Evolutionary conservation across 1,140 invertebrate genomes (phyloP).

Genomic region (Pseudachorutes palmiensis): DNA sequence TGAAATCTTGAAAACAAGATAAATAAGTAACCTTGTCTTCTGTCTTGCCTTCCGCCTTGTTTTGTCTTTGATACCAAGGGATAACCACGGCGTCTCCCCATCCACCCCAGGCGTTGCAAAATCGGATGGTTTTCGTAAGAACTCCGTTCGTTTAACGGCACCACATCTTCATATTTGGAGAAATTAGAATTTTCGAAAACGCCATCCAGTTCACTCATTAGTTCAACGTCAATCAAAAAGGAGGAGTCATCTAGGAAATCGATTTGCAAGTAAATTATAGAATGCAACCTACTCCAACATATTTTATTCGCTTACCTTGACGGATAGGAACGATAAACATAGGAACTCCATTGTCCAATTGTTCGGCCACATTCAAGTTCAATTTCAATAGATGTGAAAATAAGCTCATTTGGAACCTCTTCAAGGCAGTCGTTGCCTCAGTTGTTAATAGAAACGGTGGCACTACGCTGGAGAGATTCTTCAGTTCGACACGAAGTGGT

Average conservation of each 20-base stretch:
- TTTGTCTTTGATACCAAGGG: too few relatives aligned
- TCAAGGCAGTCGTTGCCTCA: not conserved
- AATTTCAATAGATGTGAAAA: too few relatives aligned
- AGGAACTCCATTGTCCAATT: too few relatives aligned
- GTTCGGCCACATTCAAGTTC: too few relatives aligned
- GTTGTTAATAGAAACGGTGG: not conserved
- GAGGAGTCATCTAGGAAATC: too few relatives aligned
- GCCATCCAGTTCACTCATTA: not conserved
- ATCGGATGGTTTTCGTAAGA: not conserved
- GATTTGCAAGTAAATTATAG: too few relatives aligned
- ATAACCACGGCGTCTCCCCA: slow-evolving; percentile 8
- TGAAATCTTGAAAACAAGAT: too few relatives aligned
- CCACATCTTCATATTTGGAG: not conserved
- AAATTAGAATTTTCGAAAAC: not conserved
- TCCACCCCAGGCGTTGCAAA: not conserved
- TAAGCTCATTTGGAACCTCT: not conserved
- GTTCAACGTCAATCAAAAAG: not conserved
- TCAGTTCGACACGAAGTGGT: not conserved
- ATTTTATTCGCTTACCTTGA: too few relatives aligned
- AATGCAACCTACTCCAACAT: too few relatives aligned
- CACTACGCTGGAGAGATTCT: not conserved
- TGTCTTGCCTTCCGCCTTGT: too few relatives aligned
- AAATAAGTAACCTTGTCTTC: too few relatives aligned
- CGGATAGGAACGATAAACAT: too few relatives aligned
- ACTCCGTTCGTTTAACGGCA: not conserved